Evolutionary conservation across 37 sponge, comb jelly and placozoan species (phyloP), one percentile per base, ranked within the genome.

Genomic region (Geodia barretti): DNA sequence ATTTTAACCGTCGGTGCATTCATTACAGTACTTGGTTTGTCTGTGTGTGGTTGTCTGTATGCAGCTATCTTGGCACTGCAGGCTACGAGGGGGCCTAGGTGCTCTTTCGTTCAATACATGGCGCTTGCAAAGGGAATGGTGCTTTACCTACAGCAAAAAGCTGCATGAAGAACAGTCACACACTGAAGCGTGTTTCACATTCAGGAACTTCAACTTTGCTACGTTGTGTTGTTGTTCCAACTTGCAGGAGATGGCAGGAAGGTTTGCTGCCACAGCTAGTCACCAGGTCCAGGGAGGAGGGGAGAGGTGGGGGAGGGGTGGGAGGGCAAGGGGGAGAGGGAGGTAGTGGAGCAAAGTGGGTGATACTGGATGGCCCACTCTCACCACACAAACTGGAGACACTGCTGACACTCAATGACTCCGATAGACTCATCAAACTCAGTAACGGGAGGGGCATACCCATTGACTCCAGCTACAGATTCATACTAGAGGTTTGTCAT

Each of bases 321-420:
- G 21, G 8, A 7, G 7, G 4, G 38, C 2, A 38, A 19, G 65
- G 68, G 23, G 35, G 21, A 3, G 28, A 41, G 60, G 73, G 75
- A 47, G 7, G 36, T 26, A 21, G 41, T 8, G 65, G 68, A 29
- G 35, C 21, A 4, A 30, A 23, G 60, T 81, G 75, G 88, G 38
- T 87, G 39, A 69, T 82, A 23, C 70, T 87, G 76, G 88, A 87
- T 26, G 88, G 88, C 0, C 17, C 38, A 32, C 76, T 74, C 33
- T 47, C 75, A 32, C 26, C 78, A 42, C 17, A 37, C 5, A 78
- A 85, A 29, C 74, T 85, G 41, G 85, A 85, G 42, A 42, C 43
- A 23, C 63, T 85, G 63, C 19, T 54, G 30, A 39, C 75, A 17
- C 59, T 74, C 75, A 25, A 70, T 29, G 35, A 68, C 34, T 31